Evolutionary conservation across 2,113 vertebrate genomes (phyloP).

Genomic region (Malurus cyaneus): DNA sequence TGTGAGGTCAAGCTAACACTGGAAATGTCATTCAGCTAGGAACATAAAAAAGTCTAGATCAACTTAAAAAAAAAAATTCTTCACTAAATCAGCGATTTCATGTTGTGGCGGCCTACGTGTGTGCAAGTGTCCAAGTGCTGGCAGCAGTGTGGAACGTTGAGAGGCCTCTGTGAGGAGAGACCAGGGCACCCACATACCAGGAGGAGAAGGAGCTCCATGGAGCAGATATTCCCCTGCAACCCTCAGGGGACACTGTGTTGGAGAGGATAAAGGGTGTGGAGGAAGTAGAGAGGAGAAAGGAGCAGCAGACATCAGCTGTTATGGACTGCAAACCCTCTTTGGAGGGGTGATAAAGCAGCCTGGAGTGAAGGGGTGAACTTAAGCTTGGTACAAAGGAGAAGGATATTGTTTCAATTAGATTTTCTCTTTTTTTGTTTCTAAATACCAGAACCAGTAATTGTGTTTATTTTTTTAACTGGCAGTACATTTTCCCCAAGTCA

Average conservation of each 20-base stretch:
- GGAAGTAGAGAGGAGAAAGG: neutral
- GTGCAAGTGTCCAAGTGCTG: rapidly evolving
- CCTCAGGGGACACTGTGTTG: neutral
- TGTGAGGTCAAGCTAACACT: neutral
- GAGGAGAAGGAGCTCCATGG: neutral
- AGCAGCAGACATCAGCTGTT: neutral
- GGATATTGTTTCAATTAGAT: neutral
- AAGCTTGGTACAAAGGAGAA: neutral
- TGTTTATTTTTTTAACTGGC: neutral
- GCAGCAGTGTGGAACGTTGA: rapidly evolving
- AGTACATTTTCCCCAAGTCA: neutral
- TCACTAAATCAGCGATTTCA: neutral
- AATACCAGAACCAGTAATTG: neutral
- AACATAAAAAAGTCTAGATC: neutral
- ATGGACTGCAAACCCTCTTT: neutral
- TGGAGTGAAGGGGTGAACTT: neutral
- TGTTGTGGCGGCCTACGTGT: rapidly evolving
- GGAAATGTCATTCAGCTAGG: neutral
- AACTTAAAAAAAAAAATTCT: neutral
- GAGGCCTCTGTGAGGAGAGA: neutral
- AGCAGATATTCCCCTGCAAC: neutral
- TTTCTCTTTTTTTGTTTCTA: neutral
- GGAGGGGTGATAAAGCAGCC: neutral
- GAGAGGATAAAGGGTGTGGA: neutral
- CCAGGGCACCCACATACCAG: neutral